These are phyloP conservation scores for Periphyllus acericola DNA, from an alignment of 2,888 invertebrate species.

Conservation along the genomic window DNA sequence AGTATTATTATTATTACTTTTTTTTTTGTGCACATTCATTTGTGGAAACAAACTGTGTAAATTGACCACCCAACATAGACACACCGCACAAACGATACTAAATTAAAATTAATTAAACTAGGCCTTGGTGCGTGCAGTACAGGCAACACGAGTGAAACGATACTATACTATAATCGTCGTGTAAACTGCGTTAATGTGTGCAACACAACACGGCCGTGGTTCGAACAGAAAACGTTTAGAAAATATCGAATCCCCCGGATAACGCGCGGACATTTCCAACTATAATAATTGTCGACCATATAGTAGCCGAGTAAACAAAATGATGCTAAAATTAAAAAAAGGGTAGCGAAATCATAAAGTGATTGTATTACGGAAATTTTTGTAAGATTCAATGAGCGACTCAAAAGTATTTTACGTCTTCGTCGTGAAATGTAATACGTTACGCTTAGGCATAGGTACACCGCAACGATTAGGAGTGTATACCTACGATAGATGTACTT, in stretches of 20 bases:
- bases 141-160: background rate
- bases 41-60: background rate
- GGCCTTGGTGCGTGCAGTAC: constrained; percentile 1
- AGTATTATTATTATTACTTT: no score
- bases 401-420: no score
- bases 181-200: background rate
- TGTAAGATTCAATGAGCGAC: no score
- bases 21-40: background rate
- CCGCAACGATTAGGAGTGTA: no score
- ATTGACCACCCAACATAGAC: background rate
- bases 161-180: background rate
- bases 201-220: background rate
- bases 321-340: no score
- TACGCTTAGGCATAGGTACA: no score
- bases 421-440: no score
- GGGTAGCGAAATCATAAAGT: no score
- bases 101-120: constrained; percentile 30
- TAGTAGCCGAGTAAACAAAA: background rate
- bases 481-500: no score
- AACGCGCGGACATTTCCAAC: background rate
- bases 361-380: no score
- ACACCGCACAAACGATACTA: background rate
- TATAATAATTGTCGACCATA: background rate
- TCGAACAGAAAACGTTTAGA: background rate
- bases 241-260: background rate